These are phyloP conservation scores for Helogale parvula DNA, from an alignment of 2,113 vertebrate genomes.

Conservation along the genomic window DNA sequence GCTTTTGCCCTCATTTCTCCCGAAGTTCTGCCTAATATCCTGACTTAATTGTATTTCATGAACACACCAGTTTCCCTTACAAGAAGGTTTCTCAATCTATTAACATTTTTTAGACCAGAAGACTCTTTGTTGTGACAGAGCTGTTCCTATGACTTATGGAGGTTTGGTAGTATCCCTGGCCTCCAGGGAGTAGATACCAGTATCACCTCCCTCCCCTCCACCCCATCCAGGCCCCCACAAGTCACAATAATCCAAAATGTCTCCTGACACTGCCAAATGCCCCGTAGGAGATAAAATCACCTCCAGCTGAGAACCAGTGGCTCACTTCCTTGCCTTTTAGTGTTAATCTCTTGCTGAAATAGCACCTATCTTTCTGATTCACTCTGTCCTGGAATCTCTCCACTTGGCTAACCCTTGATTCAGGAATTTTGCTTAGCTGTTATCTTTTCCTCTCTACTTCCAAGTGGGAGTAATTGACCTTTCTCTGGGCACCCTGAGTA, in stretches of 20 bases:
- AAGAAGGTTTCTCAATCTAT: neutral
- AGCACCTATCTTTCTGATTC: neutral
- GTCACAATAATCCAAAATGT: neutral
- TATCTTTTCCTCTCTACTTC: neutral
- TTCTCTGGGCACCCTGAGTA: neutral
- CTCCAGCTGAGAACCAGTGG: neutral
- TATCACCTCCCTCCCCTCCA: neutral
- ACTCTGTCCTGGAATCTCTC: neutral
- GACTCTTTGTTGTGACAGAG: neutral
- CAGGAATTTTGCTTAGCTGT: neutral
- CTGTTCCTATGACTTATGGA: neutral
- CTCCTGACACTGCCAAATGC: neutral
- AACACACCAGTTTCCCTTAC: neutral
- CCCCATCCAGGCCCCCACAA: neutral
- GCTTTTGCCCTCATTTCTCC: neutral
- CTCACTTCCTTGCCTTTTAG: neutral
- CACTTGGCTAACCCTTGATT: neutral
- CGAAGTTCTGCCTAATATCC: neutral
- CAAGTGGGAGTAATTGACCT: neutral
- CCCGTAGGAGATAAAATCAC: neutral
- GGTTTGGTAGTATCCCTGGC: neutral
- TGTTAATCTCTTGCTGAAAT: constrained; percentile 11
- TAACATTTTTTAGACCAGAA: neutral
- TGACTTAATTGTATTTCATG: neutral
- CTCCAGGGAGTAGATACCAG: neutral